Base-by-base conservation (phyloP, 2,888 invertebrate genomes). In the Subacronicta megacephala region DNA sequence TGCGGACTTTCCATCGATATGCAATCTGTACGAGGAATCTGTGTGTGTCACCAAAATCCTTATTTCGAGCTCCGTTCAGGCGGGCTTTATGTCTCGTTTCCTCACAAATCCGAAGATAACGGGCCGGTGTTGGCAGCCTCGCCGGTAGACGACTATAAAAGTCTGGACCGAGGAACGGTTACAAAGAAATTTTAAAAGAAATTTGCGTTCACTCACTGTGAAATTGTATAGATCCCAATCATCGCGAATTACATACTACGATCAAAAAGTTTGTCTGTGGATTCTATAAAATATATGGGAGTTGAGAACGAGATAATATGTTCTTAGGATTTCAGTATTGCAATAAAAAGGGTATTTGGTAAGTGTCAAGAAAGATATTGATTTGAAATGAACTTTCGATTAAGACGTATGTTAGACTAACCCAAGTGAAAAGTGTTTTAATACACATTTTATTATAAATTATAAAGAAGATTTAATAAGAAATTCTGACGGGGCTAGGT, bases 51-150 rank as follows among this genome's bases (percentile, higher is more conserved):
- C 81, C 78, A 76, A 83, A 80, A 82, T 82, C 81, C 78, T 76
- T 81, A 78, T 77, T 76, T 70, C 73, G 75, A 78, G 76, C 81
- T 81, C 77, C 84, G 82, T 83, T 83, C 79, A 80, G 78, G 75
- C 75, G 70, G 78, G 87, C 83, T 88, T 85, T 87, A 82, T 79
- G 85, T 87, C 84, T 85, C 84, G 83, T 86, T 86, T 83, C 76
- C 78, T 82, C 80, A 84, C 82, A 87, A 89, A 89, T 89, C 86
- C 84, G 77, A 75, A 85, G 87, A 85, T 87, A 88, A 81, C 83
- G 73, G 77, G 63, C 52, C 75, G 56, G 68, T 76, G 78, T 77
- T 77, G 80, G 77, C 75, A 77, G 64, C 69, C 58, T 64, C 62
- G 44, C 57, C 62, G 74, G 73, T 76, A 77, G 77, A 60, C 76